A percentile compares a stretch with the other conserved stretches of the same genome.
phyloP scores from a whole-genome alignment of 1,140 invertebrate genomes.

The Camponotus pennsylvanicus region DNA sequence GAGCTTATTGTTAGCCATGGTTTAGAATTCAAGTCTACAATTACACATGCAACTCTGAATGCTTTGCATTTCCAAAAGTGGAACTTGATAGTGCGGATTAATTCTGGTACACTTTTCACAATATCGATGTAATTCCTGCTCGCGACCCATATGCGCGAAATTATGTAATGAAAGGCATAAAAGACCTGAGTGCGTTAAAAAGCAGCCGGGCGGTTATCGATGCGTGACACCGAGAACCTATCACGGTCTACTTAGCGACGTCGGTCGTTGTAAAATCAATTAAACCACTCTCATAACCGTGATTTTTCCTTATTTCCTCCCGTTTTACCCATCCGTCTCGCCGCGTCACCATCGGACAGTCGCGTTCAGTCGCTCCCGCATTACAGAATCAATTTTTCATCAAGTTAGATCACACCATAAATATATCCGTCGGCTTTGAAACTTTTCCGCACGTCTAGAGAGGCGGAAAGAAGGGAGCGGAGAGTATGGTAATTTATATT shows the following conservation, averaged over 20 bases:
- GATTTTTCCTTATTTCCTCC: constrained; percentile 63
- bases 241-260: constrained; percentile 61
- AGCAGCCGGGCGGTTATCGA: constrained; percentile 77
- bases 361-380: constrained; percentile 31
- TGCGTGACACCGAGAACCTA: constrained; percentile 78
- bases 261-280: constrained; percentile 62
- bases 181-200: constrained; percentile 59
- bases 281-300: constrained; percentile 60
- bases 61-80: not conserved
- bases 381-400: constrained; percentile 57
- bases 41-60: not conserved
- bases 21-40: constrained; percentile 1
- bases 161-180: constrained; percentile 46
- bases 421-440: constrained; percentile 47
- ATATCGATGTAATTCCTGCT: constrained; percentile 54
- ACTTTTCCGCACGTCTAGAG: constrained; percentile 34
- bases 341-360: not conserved
- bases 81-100: constrained; percentile 2
- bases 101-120: constrained; percentile 32
- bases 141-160: constrained; percentile 51
- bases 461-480: not conserved
- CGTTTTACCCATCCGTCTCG: constrained; percentile 41
- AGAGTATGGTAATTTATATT: not conserved
- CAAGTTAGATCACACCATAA: constrained; percentile 53
- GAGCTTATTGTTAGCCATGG: not conserved